Evolutionary conservation across 1,140 invertebrate species (phyloP).

Genomic region (Monomorium pharaonis): DNA sequence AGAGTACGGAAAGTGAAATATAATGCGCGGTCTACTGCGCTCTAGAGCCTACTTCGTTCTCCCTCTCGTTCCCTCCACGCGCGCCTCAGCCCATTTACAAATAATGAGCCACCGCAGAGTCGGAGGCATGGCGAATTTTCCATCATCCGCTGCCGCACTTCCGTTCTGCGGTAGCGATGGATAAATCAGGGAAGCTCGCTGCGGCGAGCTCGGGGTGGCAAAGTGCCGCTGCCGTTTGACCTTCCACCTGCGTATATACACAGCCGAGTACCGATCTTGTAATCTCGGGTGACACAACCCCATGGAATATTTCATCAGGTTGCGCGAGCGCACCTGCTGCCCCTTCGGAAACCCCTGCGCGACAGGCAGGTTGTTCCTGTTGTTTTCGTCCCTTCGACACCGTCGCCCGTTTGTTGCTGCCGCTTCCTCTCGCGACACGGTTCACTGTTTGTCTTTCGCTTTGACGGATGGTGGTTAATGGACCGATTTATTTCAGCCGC

Average conservation of each 20-base stretch:
- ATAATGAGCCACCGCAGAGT: slow-evolving; percentile 13
- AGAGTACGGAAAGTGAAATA: not conserved
- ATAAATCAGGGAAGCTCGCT: slow-evolving; percentile 61
- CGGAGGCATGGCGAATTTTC: slow-evolving; percentile 52
- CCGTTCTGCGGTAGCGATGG: not conserved
- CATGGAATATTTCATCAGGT: slow-evolving; percentile 66
- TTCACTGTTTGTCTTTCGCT: slow-evolving; percentile 37
- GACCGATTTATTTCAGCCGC: slow-evolving; percentile 61
- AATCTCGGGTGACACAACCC: slow-evolving; percentile 53
- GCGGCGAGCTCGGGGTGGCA: slow-evolving; percentile 13
- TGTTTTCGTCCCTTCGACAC: slow-evolving; percentile 1
- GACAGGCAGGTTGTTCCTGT: not conserved
- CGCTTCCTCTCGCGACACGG: not conserved
- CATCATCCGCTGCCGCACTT: slow-evolving; percentile 50
- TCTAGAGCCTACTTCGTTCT: not conserved
- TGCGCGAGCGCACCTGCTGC: slow-evolving; percentile 5
- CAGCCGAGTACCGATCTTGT: slow-evolving; percentile 56
- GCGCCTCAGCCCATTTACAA: not conserved
- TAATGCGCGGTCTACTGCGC: not conserved
- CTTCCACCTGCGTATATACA: slow-evolving; percentile 21
- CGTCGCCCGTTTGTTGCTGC: not conserved
- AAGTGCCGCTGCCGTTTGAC: slow-evolving; percentile 57
- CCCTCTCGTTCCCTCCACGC: not conserved
- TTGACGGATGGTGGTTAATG: slow-evolving; percentile 65
- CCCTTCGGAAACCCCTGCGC: not conserved